Conservation (phyloP, 1,140 invertebrate species). For the Pseudomyrmex cubaensis region DNA sequence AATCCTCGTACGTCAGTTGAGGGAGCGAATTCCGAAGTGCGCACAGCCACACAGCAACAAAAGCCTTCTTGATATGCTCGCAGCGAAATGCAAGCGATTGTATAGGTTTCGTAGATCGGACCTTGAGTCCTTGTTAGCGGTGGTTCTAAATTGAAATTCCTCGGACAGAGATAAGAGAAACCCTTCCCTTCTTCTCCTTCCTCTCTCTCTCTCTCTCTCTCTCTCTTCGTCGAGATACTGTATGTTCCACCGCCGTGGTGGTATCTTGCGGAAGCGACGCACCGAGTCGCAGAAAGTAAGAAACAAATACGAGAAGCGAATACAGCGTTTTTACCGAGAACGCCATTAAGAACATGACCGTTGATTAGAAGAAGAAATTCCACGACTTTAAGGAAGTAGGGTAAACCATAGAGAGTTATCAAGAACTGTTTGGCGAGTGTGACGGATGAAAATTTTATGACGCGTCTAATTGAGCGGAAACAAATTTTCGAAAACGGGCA, state of each 20-base stretch:
- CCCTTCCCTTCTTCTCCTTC: background rate
- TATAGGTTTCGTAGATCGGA: constrained; percentile 45
- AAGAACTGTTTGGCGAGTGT: background rate
- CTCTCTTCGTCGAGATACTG: constrained; percentile 28
- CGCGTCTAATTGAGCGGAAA: background rate
- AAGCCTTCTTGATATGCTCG: constrained; percentile 41
- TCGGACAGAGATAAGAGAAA: constrained; percentile 52
- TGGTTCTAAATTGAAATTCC: constrained; percentile 61
- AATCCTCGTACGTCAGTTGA: constrained; percentile 15
- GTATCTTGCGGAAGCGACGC: constrained; percentile 24
- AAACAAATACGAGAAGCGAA: constrained; percentile 45
- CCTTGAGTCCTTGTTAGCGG: constrained; percentile 52
- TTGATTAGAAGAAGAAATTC: constrained; percentile 49
- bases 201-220: too few relatives aligned
- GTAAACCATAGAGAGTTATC: background rate
- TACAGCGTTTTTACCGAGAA: constrained; percentile 10
- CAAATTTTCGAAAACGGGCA: constrained; percentile 15
- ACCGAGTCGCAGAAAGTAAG: constrained; percentile 34
- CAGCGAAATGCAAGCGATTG: constrained; percentile 32
- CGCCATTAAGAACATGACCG: constrained; percentile 40
- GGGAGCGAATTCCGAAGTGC: constrained; percentile 38
- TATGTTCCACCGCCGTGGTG: constrained; percentile 16
- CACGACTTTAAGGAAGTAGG: constrained; percentile 19
- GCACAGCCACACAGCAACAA: constrained; percentile 26
- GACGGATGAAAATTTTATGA: background rate